A percentile compares a stretch with the other conserved stretches of the same genome.
phyloP scores from a whole-genome alignment of 2,888 invertebrate species.

The Phorcus lineatus region DNA sequence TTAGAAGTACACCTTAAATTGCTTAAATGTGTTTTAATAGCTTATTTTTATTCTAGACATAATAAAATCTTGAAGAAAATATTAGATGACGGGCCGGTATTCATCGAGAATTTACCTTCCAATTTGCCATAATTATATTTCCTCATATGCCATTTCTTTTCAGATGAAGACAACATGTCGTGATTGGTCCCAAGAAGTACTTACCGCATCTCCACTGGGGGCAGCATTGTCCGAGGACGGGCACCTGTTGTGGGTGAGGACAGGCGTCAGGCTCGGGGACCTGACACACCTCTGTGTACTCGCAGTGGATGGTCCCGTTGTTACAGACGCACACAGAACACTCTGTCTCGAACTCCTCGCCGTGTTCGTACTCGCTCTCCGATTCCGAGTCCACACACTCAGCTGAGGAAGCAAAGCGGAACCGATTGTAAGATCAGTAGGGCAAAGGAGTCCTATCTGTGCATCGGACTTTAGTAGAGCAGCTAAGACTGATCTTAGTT shows the following conservation, averaged over 20 bases:
- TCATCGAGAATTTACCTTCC: no score
- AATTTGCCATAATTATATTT: no score
- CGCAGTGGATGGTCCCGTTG: slow-evolving; percentile 24
- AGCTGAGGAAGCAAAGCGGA: slow-evolving; percentile 6
- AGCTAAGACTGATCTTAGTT: no score
- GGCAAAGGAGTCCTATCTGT: no score
- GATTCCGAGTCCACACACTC: slow-evolving; percentile 19
- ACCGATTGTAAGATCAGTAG: slow-evolving; percentile 1
- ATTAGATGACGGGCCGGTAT: no score
- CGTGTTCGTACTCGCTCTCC: not conserved
- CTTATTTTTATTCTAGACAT: no score
- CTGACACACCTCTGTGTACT: slow-evolving; percentile 2
- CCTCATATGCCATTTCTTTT: no score
- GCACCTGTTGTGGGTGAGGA: slow-evolving; percentile 2
- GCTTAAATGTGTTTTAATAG: no score
- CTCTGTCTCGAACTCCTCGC: not conserved
- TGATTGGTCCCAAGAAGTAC: not conserved
- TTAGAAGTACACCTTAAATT: no score
- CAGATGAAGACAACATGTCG: no score
- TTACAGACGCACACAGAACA: slow-evolving; percentile 25
- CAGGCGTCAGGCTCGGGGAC: slow-evolving; percentile 3
- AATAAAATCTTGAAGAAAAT: no score
- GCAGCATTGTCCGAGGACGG: slow-evolving; percentile 22
- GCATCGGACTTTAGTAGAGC: no score
- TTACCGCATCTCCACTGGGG: slow-evolving; percentile 31